phyloP scores from a whole-genome alignment of 2,113 vertebrate genomes.

The Bettongia penicillata region DNA sequence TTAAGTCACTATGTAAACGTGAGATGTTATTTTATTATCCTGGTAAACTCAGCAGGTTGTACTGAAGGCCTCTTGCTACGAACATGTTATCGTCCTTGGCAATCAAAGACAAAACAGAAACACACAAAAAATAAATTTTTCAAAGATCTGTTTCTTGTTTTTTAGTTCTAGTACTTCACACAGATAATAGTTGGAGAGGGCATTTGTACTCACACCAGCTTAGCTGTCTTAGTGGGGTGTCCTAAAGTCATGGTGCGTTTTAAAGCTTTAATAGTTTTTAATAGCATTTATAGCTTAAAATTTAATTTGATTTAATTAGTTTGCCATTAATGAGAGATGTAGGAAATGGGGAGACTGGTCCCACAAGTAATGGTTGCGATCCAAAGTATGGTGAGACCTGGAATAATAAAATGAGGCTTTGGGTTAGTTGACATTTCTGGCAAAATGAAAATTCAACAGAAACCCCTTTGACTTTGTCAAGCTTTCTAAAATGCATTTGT shows the following conservation, averaged over 20 bases:
- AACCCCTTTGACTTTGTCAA: conserved; percentile 22
- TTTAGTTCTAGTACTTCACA: neutral
- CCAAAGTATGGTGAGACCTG: neutral
- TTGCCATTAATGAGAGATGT: conserved; percentile 12
- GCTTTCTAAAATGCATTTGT: conserved; percentile 11
- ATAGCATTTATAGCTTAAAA: neutral
- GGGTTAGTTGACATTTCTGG: conserved; percentile 18
- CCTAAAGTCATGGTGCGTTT: neutral
- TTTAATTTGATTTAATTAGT: neutral
- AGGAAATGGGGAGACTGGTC: neutral
- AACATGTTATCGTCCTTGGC: neutral
- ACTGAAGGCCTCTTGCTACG: neutral
- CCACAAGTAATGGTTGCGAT: conserved; percentile 8
- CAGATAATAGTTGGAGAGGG: neutral
- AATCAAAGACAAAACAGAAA: neutral
- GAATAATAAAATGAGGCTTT: neutral
- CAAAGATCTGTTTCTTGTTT: neutral
- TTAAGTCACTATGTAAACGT: neutral
- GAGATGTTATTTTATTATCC: neutral
- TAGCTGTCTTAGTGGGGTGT: neutral
- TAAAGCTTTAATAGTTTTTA: neutral
- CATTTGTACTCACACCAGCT: neutral
- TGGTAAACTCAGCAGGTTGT: neutral
- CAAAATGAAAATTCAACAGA: conserved; percentile 15
- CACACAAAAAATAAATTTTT: neutral